These are phyloP conservation scores for Meganola albula DNA, from an alignment of 2,888 invertebrate species.

Conservation along the genomic window DNA sequence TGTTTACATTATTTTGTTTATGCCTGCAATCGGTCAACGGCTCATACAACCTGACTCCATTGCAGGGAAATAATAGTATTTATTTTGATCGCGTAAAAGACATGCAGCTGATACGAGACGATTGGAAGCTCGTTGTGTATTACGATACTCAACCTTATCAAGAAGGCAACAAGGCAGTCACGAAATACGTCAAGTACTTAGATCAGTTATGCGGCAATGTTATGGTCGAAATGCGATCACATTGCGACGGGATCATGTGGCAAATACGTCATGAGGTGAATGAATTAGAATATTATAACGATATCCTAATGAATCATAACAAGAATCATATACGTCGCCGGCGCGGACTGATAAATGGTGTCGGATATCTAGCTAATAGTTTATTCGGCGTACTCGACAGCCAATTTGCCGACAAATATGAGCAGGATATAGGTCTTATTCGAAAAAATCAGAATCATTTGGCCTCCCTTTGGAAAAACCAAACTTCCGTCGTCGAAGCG, in stretches of 20 bases:
- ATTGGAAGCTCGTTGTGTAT: background rate
- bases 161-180: background rate
- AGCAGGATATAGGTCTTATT: background rate
- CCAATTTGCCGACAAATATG: background rate
- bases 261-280: constrained; percentile 3
- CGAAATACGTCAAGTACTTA: background rate
- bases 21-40: background rate
- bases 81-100: background rate
- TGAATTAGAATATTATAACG: constrained; percentile 16
- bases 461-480: background rate
- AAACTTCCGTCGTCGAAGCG: constrained; percentile 20
- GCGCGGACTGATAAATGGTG: constrained; percentile 3
- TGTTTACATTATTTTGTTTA: background rate
- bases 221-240: background rate
- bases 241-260: background rate
- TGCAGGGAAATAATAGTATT: background rate
- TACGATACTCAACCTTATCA: background rate
- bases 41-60: background rate
- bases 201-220: background rate
- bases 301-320: constrained; percentile 9
- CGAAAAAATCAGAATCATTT: background rate
- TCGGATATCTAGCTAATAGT: constrained; percentile 13
- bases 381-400: constrained; percentile 5
- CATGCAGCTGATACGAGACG: background rate
- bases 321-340: constrained; percentile 1